Percentiles rank a stretch among this genome's conserved stretches.
Conservation (phyloP, 2,888 invertebrate genomes). For the Molorchus minor region DNA sequence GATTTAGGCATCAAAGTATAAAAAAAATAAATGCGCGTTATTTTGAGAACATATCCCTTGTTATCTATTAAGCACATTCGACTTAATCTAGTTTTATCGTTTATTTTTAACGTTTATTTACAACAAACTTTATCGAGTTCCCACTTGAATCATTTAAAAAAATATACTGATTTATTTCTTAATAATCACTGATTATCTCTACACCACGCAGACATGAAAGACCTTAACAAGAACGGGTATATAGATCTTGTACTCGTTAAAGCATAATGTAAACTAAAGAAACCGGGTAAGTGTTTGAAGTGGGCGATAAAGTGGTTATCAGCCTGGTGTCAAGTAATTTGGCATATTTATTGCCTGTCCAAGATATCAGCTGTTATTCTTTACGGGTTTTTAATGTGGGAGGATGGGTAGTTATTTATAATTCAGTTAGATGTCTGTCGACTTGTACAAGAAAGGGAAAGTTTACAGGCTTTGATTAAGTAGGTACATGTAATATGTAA, state of each 20-base stretch:
- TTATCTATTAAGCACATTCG: too few species aligned
- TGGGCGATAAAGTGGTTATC: slow-evolving; percentile 51
- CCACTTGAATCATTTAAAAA: too few species aligned
- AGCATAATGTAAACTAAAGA: slow-evolving; percentile 39
- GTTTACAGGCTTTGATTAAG: too few species aligned
- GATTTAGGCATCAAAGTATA: too few species aligned
- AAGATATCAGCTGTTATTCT: slow-evolving; percentile 48
- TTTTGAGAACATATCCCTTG: too few species aligned
- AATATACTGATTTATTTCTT: slow-evolving; percentile 21
- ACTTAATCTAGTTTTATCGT: too few species aligned
- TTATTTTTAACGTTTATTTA: too few species aligned
- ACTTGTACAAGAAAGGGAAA: too few species aligned
- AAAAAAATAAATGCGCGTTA: too few species aligned
- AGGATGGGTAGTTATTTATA: slow-evolving; percentile 47
- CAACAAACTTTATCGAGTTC: too few species aligned
- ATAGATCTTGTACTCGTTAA: slow-evolving; percentile 20
- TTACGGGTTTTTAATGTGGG: slow-evolving; percentile 49
- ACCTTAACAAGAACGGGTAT: slow-evolving; percentile 12
- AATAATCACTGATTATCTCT: slow-evolving; percentile 4
- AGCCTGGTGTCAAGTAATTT: slow-evolving; percentile 50
- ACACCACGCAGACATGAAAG: slow-evolving; percentile 9
- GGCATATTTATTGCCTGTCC: slow-evolving; percentile 51
- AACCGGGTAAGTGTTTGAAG: slow-evolving; percentile 38
- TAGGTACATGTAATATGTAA: too few species aligned
- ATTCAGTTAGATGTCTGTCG: too few species aligned